A percentile compares a stretch with the other conserved stretches of the same genome.
Conservation (phyloP, 2,888 invertebrate species). For the Pollenia griseotomentosa region DNA sequence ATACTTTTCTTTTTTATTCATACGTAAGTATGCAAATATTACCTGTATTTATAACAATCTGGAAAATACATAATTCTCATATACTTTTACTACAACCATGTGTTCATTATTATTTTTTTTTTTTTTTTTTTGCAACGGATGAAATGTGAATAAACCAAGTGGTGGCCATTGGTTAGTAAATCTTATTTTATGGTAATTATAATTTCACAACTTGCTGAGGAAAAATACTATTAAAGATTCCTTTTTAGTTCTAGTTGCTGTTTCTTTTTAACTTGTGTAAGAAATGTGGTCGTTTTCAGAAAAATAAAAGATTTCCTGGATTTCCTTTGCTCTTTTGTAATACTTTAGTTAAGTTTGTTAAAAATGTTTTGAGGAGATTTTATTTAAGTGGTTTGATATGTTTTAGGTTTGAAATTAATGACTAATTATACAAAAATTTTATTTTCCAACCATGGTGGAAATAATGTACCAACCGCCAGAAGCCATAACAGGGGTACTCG, state of each 20-base stretch:
- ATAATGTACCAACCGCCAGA: too few relatives aligned
- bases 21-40: slow-evolving; percentile 51
- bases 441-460: too few relatives aligned
- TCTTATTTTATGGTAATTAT: slow-evolving; percentile 64
- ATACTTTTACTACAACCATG: not conserved
- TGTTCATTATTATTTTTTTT: not conserved
- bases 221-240: not conserved
- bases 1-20: slow-evolving; percentile 33
- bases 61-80: slow-evolving; percentile 32
- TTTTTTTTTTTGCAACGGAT: slow-evolving; percentile 26
- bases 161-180: slow-evolving; percentile 57
- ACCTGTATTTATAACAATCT: slow-evolving; percentile 65
- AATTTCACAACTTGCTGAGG: slow-evolving; percentile 46
- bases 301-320: slow-evolving; percentile 1
- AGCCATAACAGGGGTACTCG: too few relatives aligned
- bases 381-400: too few relatives aligned
- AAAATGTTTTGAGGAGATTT: too few relatives aligned
- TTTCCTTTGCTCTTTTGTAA: not conserved
- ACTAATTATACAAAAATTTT: too few relatives aligned
- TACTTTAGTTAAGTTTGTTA: too few relatives aligned
- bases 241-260: not conserved
- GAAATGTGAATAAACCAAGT: slow-evolving; percentile 52
- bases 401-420: too few relatives aligned
- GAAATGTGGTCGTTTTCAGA: slow-evolving; percentile 9
- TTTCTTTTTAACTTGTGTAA: not conserved